These are phyloP conservation scores for Halichoeres trimaculatus DNA, from an alignment of 2,113 vertebrate genomes.

Conservation along the genomic window DNA sequence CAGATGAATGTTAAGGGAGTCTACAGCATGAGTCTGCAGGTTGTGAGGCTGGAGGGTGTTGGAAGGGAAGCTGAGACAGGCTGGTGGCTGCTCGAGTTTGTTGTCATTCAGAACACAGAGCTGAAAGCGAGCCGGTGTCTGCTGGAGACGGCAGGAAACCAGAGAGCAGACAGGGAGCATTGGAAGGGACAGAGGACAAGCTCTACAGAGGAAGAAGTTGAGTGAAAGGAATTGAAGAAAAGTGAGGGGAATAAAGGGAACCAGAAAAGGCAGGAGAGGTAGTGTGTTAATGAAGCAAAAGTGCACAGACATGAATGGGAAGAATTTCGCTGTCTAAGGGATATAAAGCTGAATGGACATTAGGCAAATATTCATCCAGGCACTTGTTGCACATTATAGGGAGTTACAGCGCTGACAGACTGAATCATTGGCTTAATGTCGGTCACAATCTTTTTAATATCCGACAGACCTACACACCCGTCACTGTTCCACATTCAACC, in stretches of 20 bases:
- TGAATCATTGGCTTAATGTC: constrained; percentile 36
- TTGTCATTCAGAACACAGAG: constrained; percentile 79
- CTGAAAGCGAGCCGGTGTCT: constrained; percentile 71
- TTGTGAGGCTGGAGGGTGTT: constrained; percentile 59
- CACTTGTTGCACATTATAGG: constrained; percentile 80
- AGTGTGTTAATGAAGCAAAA: constrained; percentile 60
- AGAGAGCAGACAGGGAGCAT: constrained; percentile 57
- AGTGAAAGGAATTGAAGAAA: constrained; percentile 53
- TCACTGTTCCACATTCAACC: constrained; percentile 33
- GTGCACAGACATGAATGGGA: constrained; percentile 39
- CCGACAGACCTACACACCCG: constrained; percentile 15
- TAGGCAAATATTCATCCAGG: constrained; percentile 78
- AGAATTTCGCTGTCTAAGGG: constrained; percentile 42
- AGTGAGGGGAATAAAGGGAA: constrained; percentile 49
- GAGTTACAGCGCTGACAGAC: constrained; percentile 7
- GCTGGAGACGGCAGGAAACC: constrained; percentile 66
- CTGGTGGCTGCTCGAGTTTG: constrained; percentile 65
- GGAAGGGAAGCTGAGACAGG: constrained; percentile 62
- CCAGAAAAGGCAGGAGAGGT: constrained; percentile 5
- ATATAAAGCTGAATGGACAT: constrained; percentile 85
- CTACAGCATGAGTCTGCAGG: constrained; percentile 62
- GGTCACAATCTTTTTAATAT: constrained; percentile 46
- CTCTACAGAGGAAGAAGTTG: constrained; percentile 45
- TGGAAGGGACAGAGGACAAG: constrained; percentile 61
- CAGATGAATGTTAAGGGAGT: constrained; percentile 53